phyloP scores from a whole-genome alignment of 2,888 invertebrate species.

The Linnaemya tessellans region DNA sequence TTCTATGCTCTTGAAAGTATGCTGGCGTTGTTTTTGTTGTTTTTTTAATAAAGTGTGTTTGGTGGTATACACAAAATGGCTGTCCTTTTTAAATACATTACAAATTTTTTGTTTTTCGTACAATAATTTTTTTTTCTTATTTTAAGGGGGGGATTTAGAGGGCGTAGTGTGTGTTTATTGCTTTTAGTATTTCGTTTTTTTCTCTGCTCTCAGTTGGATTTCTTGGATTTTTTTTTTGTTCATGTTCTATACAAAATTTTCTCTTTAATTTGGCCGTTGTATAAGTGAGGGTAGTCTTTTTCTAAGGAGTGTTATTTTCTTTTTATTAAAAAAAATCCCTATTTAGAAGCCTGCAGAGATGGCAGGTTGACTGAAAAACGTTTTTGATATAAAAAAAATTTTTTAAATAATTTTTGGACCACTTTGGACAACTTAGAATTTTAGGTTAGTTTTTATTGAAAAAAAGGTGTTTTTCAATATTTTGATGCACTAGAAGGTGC shows the following conservation, averaged over 20 bases:
- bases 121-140: not conserved
- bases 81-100: conserved; percentile 63
- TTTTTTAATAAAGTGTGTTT: not conserved
- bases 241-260: not conserved
- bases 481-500: too few relatives aligned
- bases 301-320: not conserved
- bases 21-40: not conserved
- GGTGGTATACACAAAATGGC: conserved; percentile 67
- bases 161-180: conserved; percentile 36
- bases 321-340: too few relatives aligned
- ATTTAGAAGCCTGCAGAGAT: not conserved
- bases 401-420: not conserved
- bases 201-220: conserved; percentile 26
- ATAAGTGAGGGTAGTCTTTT: not conserved
- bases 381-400: not conserved
- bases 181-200: not conserved
- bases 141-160: conserved; percentile 19
- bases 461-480: too few relatives aligned
- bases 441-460: not conserved
- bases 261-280: conserved; percentile 17
- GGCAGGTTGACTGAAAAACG: not conserved
- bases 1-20: conserved; percentile 52
- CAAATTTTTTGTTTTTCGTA: not conserved
- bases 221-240: conserved; percentile 19
- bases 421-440: not conserved